Percentiles rank a stretch among this genome's conserved stretches.
phyloP scores from a whole-genome alignment of 2,113 vertebrate species.

The Sinocyclocheilus rhinocerous region DNA sequence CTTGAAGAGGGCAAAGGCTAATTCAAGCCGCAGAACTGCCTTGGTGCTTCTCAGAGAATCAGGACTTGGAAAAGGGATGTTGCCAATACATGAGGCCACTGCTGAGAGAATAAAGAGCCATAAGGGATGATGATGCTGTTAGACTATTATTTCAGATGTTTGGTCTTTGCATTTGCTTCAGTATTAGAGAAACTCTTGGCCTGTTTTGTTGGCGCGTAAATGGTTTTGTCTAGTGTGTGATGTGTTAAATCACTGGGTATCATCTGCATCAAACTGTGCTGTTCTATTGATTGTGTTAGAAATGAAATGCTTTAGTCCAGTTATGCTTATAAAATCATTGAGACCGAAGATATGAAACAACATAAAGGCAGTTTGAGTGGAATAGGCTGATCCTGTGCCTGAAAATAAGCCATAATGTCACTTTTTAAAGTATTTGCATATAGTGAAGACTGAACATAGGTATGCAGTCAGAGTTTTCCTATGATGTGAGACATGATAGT shows the following conservation, averaged over 20 bases:
- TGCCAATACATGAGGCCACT: neutral
- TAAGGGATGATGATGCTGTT: neutral
- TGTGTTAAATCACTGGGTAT: neutral
- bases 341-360: neutral
- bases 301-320: neutral
- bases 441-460: neutral
- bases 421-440: neutral
- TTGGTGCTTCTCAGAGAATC: neutral
- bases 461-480: neutral
- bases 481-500: neutral
- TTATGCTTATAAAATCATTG: neutral
- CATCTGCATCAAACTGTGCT: neutral
- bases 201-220: neutral
- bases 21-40: neutral
- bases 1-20: neutral
- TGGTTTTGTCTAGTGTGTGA: neutral
- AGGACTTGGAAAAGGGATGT: neutral
- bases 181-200: constrained; percentile 5
- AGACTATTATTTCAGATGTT: neutral
- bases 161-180: constrained; percentile 30
- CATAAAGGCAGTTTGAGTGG: neutral
- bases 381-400: neutral
- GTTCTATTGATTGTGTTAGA: neutral
- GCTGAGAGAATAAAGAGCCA: neutral
- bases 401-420: constrained; percentile 1